Evolutionary conservation across 2,888 invertebrate genomes (phyloP).

Genomic region (Brachynemurus nebulosus): DNA sequence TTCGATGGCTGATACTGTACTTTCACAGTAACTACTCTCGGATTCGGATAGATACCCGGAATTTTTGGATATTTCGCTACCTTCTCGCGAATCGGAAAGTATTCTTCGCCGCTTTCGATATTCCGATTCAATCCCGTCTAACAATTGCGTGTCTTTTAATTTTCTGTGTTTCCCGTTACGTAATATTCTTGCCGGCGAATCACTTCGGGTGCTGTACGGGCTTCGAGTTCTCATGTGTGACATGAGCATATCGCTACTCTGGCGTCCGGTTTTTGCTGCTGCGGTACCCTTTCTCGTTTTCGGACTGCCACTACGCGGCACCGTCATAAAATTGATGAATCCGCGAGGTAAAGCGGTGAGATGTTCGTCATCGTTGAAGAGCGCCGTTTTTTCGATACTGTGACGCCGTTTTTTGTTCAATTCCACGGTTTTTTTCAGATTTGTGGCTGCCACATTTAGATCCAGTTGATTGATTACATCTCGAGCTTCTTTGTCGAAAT

Average conservation of each 20-base stretch:
- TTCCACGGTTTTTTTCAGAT: slow-evolving; percentile 22
- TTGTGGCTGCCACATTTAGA: slow-evolving; percentile 25
- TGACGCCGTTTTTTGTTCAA: slow-evolving; percentile 26
- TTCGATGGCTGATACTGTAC: slow-evolving; percentile 7
- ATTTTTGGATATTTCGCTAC: slow-evolving; percentile 45
- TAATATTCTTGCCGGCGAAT: slow-evolving; percentile 42
- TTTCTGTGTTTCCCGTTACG: slow-evolving; percentile 53
- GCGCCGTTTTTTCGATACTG: slow-evolving; percentile 30
- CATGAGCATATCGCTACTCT: slow-evolving; percentile 22
- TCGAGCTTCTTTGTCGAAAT: slow-evolving; percentile 25
- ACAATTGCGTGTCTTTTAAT: slow-evolving; percentile 39
- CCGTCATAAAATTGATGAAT: slow-evolving; percentile 22
- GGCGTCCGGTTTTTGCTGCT: slow-evolving; percentile 23
- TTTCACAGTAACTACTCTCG: slow-evolving; percentile 45
- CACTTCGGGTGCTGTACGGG: slow-evolving; percentile 47
- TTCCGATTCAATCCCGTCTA: slow-evolving; percentile 41
- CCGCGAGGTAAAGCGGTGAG: slow-evolving; percentile 12
- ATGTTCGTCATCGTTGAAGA: slow-evolving; percentile 17
- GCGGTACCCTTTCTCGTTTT: slow-evolving; percentile 22
- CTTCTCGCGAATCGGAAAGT: slow-evolving; percentile 41
- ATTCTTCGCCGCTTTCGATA: slow-evolving; percentile 37
- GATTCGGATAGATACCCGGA: slow-evolving; percentile 44
- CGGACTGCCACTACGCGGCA: slow-evolving; percentile 27
- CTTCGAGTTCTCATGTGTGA: slow-evolving; percentile 25
- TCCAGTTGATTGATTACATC: slow-evolving; percentile 31